A percentile compares a stretch with the other conserved stretches of the same genome.
phyloP scores from a whole-genome alignment of 92 coral and sea anemone species.

The Micromussa lordhowensis region DNA sequence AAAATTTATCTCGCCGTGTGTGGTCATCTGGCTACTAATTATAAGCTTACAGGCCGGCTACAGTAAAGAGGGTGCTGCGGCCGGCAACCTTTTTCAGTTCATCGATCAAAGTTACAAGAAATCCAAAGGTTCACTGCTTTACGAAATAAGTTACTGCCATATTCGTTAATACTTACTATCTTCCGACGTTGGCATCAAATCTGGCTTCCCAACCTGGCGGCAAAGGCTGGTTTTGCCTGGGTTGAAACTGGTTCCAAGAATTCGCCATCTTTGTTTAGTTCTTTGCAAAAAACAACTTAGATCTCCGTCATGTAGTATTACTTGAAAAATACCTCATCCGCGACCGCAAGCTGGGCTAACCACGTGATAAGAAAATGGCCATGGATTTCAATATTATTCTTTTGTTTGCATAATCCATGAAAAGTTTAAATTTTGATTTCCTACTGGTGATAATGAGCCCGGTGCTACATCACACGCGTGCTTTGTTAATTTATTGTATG shows the following conservation, averaged over 20 bases:
- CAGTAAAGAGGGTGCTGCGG: no score
- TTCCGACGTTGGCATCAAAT: slow-evolving; percentile 71
- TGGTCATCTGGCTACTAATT: not conserved
- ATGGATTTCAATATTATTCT: no score
- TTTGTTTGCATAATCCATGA: no score
- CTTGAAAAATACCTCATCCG: not conserved
- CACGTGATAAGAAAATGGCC: not conserved
- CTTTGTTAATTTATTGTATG: no score
- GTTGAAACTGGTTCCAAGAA: slow-evolving; percentile 71
- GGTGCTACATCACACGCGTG: no score
- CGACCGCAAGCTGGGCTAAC: not conserved
- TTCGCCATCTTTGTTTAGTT: slow-evolving; percentile 81
- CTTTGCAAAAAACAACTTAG: not conserved
- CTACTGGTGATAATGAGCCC: no score
- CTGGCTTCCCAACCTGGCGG: slow-evolving; percentile 95
- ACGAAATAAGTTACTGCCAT: not conserved
- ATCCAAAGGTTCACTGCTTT: not conserved
- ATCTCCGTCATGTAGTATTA: not conserved
- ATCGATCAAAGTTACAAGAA: not conserved
- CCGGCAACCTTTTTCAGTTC: no score
- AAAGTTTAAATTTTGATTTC: no score
- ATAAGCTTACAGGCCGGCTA: no score
- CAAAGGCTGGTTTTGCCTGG: slow-evolving; percentile 83
- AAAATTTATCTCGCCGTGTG: not conserved
- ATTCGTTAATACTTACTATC: slow-evolving; percentile 74